Percentiles rank a stretch among this genome's conserved stretches.
These are phyloP conservation scores for Centropyge bicolor DNA, from an alignment of 2,797 vertebrate genomes.

Conservation along the genomic window DNA sequence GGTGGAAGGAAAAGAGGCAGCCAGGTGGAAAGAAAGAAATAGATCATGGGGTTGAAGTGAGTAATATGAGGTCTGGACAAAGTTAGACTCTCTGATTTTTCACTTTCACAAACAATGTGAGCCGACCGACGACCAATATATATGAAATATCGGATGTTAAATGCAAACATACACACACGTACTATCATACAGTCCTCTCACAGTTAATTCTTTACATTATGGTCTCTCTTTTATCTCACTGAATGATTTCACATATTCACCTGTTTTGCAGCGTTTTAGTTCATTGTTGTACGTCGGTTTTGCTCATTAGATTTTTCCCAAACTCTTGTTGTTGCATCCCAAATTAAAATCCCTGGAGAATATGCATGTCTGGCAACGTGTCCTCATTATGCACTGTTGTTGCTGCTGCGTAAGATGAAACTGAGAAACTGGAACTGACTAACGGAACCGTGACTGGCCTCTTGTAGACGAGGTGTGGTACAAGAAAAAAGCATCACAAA, in stretches of 20 bases:
- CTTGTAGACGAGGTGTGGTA: background rate
- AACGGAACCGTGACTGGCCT: too few relatives aligned
- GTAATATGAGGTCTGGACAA: background rate
- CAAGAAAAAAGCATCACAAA: background rate
- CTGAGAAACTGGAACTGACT: background rate
- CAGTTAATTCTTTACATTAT: too few relatives aligned
- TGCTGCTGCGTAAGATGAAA: background rate
- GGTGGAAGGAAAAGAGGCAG: background rate
- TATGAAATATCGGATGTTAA: background rate
- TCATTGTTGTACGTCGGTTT: background rate
- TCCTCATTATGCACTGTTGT: background rate
- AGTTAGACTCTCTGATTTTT: background rate
- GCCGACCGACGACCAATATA: background rate
- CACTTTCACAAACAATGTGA: background rate
- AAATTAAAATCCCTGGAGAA: background rate
- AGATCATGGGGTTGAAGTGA: background rate
- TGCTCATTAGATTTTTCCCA: too few relatives aligned
- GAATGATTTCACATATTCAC: background rate
- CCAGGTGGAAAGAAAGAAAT: conserved; percentile 5
- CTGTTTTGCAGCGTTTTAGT: too few relatives aligned
- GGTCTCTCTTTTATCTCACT: too few relatives aligned
- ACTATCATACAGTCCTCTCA: too few relatives aligned
- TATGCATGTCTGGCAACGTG: too few relatives aligned
- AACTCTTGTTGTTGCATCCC: background rate
- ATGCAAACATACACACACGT: conserved; percentile 22